A percentile compares a stretch with the other conserved stretches of the same genome.
Conservation (phyloP, 2,113 vertebrate species). For the Pygoscelis adeliae region DNA sequence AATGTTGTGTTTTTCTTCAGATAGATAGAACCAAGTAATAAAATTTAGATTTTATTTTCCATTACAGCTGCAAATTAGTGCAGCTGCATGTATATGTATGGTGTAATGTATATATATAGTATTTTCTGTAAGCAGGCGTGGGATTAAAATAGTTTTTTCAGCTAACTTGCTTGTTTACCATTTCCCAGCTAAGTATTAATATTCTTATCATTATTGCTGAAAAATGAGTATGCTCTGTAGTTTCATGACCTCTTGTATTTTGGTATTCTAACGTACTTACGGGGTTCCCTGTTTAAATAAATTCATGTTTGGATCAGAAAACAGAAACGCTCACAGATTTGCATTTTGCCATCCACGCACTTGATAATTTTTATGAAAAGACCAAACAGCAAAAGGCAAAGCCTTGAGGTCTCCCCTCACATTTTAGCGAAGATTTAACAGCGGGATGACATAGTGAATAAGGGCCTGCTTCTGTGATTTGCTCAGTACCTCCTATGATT, state of each 20-base stretch:
- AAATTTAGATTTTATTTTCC: constrained; percentile 32
- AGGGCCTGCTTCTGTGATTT: constrained; percentile 50
- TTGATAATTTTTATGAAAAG: constrained; percentile 42
- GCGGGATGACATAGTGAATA: constrained; percentile 51
- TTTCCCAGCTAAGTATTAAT: background rate
- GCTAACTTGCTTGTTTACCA: background rate
- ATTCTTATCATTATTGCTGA: background rate
- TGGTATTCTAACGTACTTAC: background rate
- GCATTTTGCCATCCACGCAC: background rate
- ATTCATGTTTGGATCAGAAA: background rate
- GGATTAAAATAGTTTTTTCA: background rate
- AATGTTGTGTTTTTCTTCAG: background rate
- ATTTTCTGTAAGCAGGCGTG: background rate
- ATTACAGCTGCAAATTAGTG: background rate
- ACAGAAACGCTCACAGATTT: background rate
- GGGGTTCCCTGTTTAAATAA: background rate
- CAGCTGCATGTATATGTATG: background rate
- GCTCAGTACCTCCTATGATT: constrained; percentile 52
- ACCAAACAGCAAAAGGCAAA: constrained; percentile 37
- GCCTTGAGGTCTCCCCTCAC: constrained; percentile 27
- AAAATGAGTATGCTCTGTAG: background rate
- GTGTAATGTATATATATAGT: background rate
- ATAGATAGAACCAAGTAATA: background rate
- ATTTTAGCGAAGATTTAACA: constrained; percentile 62
- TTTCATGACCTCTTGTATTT: constrained; percentile 16